phyloP scores from a whole-genome alignment of 2,888 invertebrate genomes.

The Rhamnusium bicolor region DNA sequence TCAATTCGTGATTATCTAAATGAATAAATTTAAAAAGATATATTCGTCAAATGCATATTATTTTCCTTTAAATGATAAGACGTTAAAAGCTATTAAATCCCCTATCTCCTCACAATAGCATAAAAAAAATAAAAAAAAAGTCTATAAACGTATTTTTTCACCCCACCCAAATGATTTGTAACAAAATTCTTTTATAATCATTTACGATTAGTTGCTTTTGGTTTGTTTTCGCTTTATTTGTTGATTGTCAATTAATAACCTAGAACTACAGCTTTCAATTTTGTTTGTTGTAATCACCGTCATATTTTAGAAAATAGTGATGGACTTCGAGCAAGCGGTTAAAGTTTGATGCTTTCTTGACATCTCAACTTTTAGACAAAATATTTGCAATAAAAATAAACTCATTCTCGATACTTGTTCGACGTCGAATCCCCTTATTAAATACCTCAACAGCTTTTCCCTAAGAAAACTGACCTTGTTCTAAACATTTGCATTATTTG shows the following conservation, averaged over 20 bases:
- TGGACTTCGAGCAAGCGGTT: background rate
- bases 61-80: too few relatives aligned
- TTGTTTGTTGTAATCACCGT: background rate
- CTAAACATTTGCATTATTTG: background rate
- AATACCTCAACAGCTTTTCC: background rate
- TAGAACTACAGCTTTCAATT: background rate
- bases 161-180: background rate
- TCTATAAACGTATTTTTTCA: background rate
- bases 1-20: too few relatives aligned
- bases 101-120: background rate
- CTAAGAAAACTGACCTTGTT: background rate
- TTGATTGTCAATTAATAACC: background rate
- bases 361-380: too few relatives aligned
- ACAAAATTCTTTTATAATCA: background rate
- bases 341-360: background rate
- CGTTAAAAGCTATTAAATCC: background rate
- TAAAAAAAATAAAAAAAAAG: background rate
- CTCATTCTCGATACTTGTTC: background rate
- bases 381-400: background rate
- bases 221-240: slow-evolving; percentile 9
- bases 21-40: too few relatives aligned
- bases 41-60: too few relatives aligned
- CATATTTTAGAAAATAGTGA: background rate
- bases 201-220: slow-evolving; percentile 9
- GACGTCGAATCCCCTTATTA: too few relatives aligned